Evolutionary conservation across 1,140 invertebrate genomes (phyloP).

Genomic region (Halesus radiatus): DNA sequence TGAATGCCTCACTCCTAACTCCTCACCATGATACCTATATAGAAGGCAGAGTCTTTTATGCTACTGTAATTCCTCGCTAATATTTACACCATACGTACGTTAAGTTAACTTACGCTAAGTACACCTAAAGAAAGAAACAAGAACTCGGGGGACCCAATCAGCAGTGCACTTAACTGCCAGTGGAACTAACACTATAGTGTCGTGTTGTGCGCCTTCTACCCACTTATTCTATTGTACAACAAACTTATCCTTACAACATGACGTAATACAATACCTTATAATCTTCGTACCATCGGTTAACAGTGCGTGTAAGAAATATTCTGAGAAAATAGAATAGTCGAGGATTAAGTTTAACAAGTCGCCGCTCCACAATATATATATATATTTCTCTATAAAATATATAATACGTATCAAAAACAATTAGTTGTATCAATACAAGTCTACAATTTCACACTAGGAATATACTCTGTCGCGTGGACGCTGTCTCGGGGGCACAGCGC

Average conservation of each 20-base stretch:
- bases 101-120: conserved; percentile 48
- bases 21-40: conserved; percentile 54
- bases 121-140: conserved; percentile 53
- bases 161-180: conserved; percentile 53
- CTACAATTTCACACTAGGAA: conserved; percentile 52
- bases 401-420: conserved; percentile 57
- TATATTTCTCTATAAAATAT: conserved; percentile 58
- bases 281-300: conserved; percentile 48
- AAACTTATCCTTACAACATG: conserved; percentile 22
- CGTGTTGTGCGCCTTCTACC: conserved; percentile 38
- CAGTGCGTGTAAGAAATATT: conserved; percentile 54
- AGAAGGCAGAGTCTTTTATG: conserved; percentile 55
- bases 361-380: conserved; percentile 54
- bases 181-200: conserved; percentile 57
- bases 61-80: conserved; percentile 54
- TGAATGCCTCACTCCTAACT: background rate
- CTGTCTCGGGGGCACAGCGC: conserved; percentile 2
- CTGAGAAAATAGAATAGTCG: conserved; percentile 56
- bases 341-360: conserved; percentile 52
- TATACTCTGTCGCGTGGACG: conserved; percentile 45
- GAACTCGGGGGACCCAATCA: conserved; percentile 59
- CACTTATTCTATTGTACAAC: conserved; percentile 46
- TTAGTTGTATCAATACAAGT: conserved; percentile 49
- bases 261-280: no score
- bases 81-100: conserved; percentile 55